Conservation (phyloP, 2,113 vertebrate genomes). For the Ophiodon elongatus region DNA sequence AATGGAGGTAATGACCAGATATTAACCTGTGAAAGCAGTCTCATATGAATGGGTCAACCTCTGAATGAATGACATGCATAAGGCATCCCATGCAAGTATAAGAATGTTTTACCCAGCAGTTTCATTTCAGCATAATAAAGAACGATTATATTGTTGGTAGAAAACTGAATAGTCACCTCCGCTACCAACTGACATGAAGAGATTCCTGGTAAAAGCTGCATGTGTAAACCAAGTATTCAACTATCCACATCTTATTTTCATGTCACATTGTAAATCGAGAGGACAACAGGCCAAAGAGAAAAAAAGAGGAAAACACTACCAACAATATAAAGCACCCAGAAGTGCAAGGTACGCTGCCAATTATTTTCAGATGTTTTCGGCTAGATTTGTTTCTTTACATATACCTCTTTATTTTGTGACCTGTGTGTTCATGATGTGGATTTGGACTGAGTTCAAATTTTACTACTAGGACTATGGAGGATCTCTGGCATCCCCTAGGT, state of each 20-base stretch:
- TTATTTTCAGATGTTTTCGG: constrained; percentile 59
- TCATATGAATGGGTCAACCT: background rate
- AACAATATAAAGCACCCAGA: constrained; percentile 23
- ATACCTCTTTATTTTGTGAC: constrained; percentile 56
- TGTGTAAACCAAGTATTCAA: constrained; percentile 19
- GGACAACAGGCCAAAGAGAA: background rate
- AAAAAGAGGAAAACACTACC: constrained; percentile 1
- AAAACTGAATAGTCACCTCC: background rate
- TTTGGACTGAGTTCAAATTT: constrained; percentile 72
- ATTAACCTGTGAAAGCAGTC: background rate
- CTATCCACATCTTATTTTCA: constrained; percentile 27
- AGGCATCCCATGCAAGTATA: too few species aligned
- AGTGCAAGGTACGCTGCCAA: constrained; percentile 43
- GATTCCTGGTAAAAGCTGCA: background rate
- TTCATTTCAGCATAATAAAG: constrained; percentile 6
- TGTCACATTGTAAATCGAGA: constrained; percentile 33
- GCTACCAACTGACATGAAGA: background rate
- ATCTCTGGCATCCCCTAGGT: constrained; percentile 72
- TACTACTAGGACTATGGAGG: constrained; percentile 49
- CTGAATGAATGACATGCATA: background rate
- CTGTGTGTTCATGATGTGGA: constrained; percentile 56
- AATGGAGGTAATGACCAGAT: background rate
- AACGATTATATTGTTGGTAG: background rate
- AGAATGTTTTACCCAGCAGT: too few species aligned
- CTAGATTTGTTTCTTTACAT: constrained; percentile 56